These are phyloP conservation scores for Sceloporus undulatus DNA, from an alignment of 2,113 vertebrate genomes.

Conservation along the genomic window DNA sequence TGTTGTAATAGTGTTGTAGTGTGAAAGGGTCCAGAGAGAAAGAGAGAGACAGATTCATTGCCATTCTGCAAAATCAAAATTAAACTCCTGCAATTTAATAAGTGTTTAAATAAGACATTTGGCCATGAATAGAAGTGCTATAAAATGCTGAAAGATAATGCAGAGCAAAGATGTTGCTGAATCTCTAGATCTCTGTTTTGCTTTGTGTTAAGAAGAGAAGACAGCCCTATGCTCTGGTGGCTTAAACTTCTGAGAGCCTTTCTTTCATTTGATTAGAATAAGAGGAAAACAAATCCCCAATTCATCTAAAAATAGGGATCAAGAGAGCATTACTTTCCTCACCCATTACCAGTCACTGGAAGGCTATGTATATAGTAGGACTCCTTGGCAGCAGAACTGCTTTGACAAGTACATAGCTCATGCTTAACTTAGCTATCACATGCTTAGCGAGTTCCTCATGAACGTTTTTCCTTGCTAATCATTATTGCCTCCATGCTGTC, in stretches of 20 bases:
- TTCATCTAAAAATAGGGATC: neutral
- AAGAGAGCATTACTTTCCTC: neutral
- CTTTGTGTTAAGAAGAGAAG: conserved; percentile 18
- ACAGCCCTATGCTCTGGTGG: conserved; percentile 34
- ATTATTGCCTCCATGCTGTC: conserved; percentile 68
- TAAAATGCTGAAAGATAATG: neutral
- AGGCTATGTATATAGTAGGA: conserved; percentile 17
- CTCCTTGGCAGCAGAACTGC: neutral
- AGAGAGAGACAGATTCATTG: no score
- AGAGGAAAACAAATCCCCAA: conserved; percentile 12
- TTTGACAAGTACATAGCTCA: conserved; percentile 53
- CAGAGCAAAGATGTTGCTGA: neutral
- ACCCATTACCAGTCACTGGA: neutral
- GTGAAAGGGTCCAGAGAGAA: no score
- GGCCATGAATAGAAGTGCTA: neutral
- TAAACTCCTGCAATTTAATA: no score
- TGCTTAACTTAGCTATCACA: conserved; percentile 48
- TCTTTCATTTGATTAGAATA: neutral
- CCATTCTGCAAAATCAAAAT: no score
- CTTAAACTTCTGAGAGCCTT: conserved; percentile 36
- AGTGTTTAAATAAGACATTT: neutral
- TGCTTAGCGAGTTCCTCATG: conserved; percentile 53
- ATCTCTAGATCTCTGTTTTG: conserved; percentile 10
- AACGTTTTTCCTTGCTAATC: conserved; percentile 59
- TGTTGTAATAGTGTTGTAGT: no score